These are phyloP conservation scores for Calyptommatus sinebrachiatus DNA, from an alignment of 2,113 vertebrate species.

Conservation along the genomic window DNA sequence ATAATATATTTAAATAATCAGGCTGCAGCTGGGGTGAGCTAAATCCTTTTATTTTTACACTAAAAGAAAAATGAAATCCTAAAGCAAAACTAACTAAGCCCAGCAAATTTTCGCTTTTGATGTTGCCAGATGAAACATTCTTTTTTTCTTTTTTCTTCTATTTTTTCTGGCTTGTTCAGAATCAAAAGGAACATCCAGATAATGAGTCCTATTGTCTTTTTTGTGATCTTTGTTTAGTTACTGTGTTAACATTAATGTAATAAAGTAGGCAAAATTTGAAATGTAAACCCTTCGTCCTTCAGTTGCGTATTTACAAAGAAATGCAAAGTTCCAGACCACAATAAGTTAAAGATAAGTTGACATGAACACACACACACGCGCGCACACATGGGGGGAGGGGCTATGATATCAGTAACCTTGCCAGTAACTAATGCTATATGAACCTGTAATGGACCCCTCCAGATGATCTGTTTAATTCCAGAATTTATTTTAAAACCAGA, in stretches of 20 bases:
- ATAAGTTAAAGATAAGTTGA: conserved; percentile 34
- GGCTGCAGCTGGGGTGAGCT: conserved; percentile 50
- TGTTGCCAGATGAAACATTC: conserved; percentile 64
- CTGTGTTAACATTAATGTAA: conserved; percentile 67
- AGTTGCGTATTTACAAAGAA: conserved; percentile 34
- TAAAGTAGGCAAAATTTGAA: conserved; percentile 66
- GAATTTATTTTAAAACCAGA: no score
- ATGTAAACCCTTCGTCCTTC: conserved; percentile 58
- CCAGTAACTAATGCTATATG: conserved; percentile 1
- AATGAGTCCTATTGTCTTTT: conserved; percentile 63
- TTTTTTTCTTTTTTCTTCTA: neutral
- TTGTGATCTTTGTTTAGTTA: conserved; percentile 63
- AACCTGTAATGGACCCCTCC: no score
- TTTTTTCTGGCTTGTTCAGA: conserved; percentile 60
- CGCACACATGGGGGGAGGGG: conserved; percentile 25
- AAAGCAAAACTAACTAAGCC: conserved; percentile 57
- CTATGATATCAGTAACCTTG: conserved; percentile 8
- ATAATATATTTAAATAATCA: conserved; percentile 56
- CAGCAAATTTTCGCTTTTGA: conserved; percentile 67
- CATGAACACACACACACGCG: conserved; percentile 11
- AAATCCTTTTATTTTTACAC: conserved; percentile 59
- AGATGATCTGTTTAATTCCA: no score
- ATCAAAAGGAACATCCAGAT: conserved; percentile 67
- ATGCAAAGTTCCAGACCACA: conserved; percentile 43
- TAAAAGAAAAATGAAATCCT: conserved; percentile 49